phyloP scores from a whole-genome alignment of 2,113 vertebrate genomes.

The Aptenodytes forsteri region DNA sequence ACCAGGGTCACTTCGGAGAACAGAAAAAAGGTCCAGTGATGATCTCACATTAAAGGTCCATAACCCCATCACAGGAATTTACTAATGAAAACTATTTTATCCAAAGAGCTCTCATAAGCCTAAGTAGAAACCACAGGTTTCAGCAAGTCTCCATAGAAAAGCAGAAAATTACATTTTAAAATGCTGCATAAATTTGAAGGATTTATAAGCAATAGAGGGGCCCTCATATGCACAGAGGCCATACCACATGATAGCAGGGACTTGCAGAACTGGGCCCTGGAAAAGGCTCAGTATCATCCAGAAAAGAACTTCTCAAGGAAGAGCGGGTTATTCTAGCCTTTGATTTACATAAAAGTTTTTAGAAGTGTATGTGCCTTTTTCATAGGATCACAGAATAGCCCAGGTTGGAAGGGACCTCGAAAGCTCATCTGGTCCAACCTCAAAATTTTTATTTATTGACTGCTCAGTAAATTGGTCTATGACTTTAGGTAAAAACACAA shows the following conservation, averaged over 20 bases:
- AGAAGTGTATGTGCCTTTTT: neutral
- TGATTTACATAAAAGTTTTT: neutral
- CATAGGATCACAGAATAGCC: neutral
- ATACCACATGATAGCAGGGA: rapidly evolving
- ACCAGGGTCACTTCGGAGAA: neutral
- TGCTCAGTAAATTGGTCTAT: neutral
- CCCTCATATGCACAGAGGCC: neutral
- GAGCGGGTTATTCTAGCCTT: neutral
- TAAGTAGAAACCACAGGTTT: neutral
- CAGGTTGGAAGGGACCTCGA: neutral
- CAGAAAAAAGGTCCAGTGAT: neutral
- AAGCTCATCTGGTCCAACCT: neutral
- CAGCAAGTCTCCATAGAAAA: neutral
- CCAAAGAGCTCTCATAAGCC: neutral
- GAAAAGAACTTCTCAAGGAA: neutral
- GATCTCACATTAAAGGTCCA: neutral
- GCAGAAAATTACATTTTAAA: neutral
- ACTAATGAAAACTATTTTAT: neutral
- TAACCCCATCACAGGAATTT: neutral
- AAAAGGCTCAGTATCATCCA: neutral
- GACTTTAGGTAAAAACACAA: neutral
- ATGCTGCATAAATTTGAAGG: neutral
- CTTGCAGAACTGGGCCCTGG: neutral
- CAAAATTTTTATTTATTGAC: neutral
- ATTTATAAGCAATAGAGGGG: neutral